Conservation (phyloP, 2,797 vertebrate species). For the Mionectes olivaceus region DNA sequence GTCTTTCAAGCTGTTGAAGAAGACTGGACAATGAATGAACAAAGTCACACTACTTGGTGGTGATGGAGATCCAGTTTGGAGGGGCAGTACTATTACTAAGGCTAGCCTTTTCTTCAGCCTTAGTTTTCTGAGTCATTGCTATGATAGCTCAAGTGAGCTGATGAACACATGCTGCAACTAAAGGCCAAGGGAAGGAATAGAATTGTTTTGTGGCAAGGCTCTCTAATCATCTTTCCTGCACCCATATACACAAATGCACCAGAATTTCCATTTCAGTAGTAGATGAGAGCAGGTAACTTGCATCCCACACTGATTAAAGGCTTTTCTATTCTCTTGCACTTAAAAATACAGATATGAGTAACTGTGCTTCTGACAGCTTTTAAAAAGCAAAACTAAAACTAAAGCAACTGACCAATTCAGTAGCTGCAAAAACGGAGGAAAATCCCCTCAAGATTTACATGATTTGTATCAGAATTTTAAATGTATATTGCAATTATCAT, state of each 20-base stretch:
- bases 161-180: neutral
- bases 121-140: neutral
- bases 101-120: neutral
- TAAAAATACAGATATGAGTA: neutral
- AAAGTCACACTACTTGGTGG: neutral
- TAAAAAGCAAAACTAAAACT: neutral
- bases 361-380: neutral
- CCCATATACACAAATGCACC: fast-evolving
- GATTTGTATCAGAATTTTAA: neutral
- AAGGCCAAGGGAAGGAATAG: neutral
- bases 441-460: neutral
- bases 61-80: neutral
- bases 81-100: neutral
- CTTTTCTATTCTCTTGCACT: neutral
- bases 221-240: neutral
- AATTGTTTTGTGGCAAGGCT: neutral
- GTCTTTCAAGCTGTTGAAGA: neutral
- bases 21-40: neutral
- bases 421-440: neutral
- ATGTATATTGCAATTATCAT: neutral
- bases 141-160: neutral
- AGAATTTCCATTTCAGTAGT: neutral
- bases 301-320: neutral
- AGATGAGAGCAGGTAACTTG: fast-evolving
- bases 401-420: neutral